Percentiles rank a stretch among this genome's conserved stretches.
Evolutionary conservation across 2,113 vertebrate species (phyloP).

Genomic region (Bubalus kerabau): DNA sequence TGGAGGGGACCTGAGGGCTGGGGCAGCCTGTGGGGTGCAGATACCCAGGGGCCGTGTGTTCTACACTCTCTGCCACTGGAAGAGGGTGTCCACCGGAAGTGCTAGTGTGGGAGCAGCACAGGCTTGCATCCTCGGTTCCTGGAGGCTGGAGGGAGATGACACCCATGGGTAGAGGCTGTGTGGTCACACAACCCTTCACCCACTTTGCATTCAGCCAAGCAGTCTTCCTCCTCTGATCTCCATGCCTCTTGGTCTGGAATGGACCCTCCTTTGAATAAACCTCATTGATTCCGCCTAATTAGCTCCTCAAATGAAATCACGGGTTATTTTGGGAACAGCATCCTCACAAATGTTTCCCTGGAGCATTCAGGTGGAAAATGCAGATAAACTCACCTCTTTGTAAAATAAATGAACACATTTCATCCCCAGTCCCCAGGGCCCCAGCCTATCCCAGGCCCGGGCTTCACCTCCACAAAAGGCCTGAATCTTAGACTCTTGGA

Average conservation of each 20-base stretch:
- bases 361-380: background rate
- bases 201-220: background rate
- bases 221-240: rapidly evolving
- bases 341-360: background rate
- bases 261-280: background rate
- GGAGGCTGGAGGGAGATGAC: rapidly evolving
- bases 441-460: background rate
- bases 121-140: background rate
- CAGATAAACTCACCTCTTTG: background rate
- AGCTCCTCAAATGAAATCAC: background rate
- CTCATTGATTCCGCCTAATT: background rate
- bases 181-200: background rate
- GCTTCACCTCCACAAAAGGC: background rate
- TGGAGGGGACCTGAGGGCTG: background rate
- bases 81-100: rapidly evolving
- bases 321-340: background rate
- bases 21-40: background rate
- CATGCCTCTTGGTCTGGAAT: background rate
- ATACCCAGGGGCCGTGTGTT: no score
- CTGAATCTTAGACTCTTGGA: background rate
- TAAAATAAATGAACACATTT: background rate
- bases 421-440: background rate
- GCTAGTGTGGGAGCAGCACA: rapidly evolving
- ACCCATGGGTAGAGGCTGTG: rapidly evolving
- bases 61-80: background rate